Conservation (phyloP, 2,888 invertebrate species). For the Tenthredo scrophulariae region DNA sequence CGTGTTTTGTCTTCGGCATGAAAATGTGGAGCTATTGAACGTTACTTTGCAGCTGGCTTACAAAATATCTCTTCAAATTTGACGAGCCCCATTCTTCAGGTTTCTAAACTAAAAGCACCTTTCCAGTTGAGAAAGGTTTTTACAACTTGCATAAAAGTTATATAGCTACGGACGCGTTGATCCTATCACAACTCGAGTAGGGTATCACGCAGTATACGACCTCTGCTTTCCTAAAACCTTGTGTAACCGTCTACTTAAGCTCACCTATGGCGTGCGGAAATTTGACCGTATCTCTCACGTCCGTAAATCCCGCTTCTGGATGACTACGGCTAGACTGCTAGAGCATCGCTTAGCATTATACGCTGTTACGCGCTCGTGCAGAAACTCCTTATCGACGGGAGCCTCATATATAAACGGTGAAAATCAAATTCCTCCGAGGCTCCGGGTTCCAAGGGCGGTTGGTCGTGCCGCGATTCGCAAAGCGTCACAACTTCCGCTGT, state of each 20-base stretch:
- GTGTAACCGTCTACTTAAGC: conserved; percentile 34
- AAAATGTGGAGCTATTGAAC: not conserved
- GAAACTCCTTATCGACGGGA: conserved; percentile 43
- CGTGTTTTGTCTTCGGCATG: not conserved
- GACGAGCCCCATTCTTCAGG: conserved; percentile 37
- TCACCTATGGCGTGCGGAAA: conserved; percentile 49
- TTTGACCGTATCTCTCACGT: conserved; percentile 41
- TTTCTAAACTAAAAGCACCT: conserved; percentile 45
- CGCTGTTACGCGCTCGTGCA: conserved; percentile 39
- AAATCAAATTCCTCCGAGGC: conserved; percentile 43
- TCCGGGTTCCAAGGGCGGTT: conserved; percentile 1
- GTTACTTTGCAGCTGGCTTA: not conserved
- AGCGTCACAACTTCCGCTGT: conserved; percentile 26
- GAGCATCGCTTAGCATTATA: conserved; percentile 48
- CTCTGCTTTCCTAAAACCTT: conserved; percentile 32
- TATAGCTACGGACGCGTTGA: conserved; percentile 34
- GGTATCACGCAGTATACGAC: conserved; percentile 34
- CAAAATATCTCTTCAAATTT: conserved; percentile 12
- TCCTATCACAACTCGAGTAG: conserved; percentile 34
- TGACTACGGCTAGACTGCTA: conserved; percentile 35
- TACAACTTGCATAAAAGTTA: conserved; percentile 49
- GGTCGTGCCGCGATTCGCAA: conserved; percentile 15
- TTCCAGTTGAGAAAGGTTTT: conserved; percentile 37
- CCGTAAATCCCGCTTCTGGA: conserved; percentile 36
- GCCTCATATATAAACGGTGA: conserved; percentile 39